Conservation (phyloP, 2,113 vertebrate species). For the Barbus barbus region DNA sequence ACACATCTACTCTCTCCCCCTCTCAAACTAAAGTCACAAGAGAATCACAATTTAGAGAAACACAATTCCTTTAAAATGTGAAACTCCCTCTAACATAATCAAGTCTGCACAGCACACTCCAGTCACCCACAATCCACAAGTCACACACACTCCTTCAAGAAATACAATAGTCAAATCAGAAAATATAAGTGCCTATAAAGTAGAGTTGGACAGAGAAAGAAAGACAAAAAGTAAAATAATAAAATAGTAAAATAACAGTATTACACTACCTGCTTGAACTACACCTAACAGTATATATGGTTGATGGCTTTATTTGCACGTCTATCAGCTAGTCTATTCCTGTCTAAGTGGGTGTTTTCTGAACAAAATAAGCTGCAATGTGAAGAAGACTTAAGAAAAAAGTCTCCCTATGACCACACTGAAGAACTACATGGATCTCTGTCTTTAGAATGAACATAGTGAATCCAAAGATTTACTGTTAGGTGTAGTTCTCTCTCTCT, state of each 20-base stretch:
- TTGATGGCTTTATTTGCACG: not conserved
- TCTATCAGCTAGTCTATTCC: not conserved
- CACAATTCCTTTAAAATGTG: conserved; percentile 5
- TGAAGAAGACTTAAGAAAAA: not conserved
- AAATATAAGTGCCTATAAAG: not conserved
- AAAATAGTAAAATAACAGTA: not conserved
- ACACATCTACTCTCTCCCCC: conserved; percentile 60
- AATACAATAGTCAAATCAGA: not conserved
- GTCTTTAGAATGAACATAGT: not conserved
- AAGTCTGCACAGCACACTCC: conserved; percentile 7
- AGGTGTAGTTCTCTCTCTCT: no score
- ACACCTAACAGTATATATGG: no score
- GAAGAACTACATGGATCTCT: no score
- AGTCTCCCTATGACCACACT: not conserved
- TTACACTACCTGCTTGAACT: not conserved
- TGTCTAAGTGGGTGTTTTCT: not conserved
- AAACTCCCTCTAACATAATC: conserved; percentile 19
- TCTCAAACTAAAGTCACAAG: conserved; percentile 49
- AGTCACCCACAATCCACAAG: not conserved
- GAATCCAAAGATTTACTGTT: not conserved
- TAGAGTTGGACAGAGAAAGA: not conserved
- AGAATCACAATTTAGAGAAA: conserved; percentile 55
- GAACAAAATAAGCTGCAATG: not conserved
- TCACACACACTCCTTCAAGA: not conserved
- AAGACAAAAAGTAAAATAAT: not conserved